Evolutionary conservation across 2,113 vertebrate genomes (phyloP), one percentile per base, ranked within the genome.

Genomic region (sheep (Ovis aries)): DNA sequence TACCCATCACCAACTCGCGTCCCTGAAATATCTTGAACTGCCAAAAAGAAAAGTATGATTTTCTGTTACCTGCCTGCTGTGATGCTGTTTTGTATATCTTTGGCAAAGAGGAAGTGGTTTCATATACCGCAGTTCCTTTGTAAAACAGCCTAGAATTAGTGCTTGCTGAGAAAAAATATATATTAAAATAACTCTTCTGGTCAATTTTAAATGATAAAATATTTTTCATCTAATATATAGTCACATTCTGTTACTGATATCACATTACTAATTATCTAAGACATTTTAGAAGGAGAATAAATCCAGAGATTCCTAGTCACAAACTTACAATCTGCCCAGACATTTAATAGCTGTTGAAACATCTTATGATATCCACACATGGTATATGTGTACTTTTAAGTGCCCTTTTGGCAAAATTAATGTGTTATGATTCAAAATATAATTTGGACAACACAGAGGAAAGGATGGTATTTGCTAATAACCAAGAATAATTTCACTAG

Each of bases 371-470:
- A 88, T 2, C 5, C 36, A 78, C 3, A 84, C 21, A 57, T 21
- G 3, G 31, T 13, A 45, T 48, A 19, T 33, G 5, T 60, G 14
- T 67, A 88, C 59, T 59, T 91, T 96, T 95, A 88, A 83, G 5
- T 80, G 33, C 2, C 94, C 3, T 90, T 90, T 88, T 84, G 50
- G 23, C 86, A 90, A 94, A 91, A 78, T 71, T 80, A 95, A 92
- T 43, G 64, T 86, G 64, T 74, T 83, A 25, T 52, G 14, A 87
- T 95, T 89, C 16, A 50, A 97, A 94, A 40, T 93, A 89, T 92
- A 74, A 97, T 92, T 98, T 96, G 96, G 88, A 53, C 93, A 98
- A 94, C 8, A 96, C 98, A 31, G 2, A 67, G 27, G 97, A 97
- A 74, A 53, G 96, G 48, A 95, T 53, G 82, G 36, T 4, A 95